A percentile compares a stretch with the other conserved stretches of the same genome.
phyloP scores from a whole-genome alignment of 1,140 invertebrate species.

The Penaeus chinensis region DNA sequence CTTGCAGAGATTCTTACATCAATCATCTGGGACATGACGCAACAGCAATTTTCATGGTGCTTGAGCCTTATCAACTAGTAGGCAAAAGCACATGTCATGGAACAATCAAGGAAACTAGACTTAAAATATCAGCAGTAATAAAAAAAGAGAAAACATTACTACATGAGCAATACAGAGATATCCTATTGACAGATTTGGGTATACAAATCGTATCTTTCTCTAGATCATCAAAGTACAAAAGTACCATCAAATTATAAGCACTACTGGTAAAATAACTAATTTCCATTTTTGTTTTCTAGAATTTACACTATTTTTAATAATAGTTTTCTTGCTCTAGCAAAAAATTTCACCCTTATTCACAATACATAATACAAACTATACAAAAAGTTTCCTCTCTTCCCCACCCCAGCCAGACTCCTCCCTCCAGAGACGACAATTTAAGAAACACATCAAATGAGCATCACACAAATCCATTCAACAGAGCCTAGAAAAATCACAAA shows the following conservation, averaged over 20 bases:
- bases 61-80: conserved; percentile 48
- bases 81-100: conserved; percentile 61
- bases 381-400: conserved; percentile 45
- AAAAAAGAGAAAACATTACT: conserved; percentile 49
- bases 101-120: conserved; percentile 55
- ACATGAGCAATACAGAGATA: conserved; percentile 55
- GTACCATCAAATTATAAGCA: conserved; percentile 54
- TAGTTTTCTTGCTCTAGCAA: conserved; percentile 56
- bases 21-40: conserved; percentile 24
- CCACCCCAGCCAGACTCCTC: conserved; percentile 50
- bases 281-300: conserved; percentile 44
- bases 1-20: conserved; percentile 20
- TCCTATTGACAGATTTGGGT: conserved; percentile 52
- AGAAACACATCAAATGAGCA: conserved; percentile 28
- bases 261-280: conserved; percentile 53
- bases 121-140: conserved; percentile 46
- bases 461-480: conserved; percentile 32
- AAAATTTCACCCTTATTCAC: conserved; percentile 58
- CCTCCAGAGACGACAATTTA: conserved; percentile 37
- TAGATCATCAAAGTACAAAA: conserved; percentile 56
- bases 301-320: conserved; percentile 54
- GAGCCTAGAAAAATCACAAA: conserved; percentile 24
- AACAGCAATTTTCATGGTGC: conserved; percentile 55
- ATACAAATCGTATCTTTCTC: conserved; percentile 47
- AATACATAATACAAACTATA: conserved; percentile 62